Evolutionary conservation across 1,140 invertebrate species (phyloP).

Genomic region (Leptinotarsa undecemlineata): DNA sequence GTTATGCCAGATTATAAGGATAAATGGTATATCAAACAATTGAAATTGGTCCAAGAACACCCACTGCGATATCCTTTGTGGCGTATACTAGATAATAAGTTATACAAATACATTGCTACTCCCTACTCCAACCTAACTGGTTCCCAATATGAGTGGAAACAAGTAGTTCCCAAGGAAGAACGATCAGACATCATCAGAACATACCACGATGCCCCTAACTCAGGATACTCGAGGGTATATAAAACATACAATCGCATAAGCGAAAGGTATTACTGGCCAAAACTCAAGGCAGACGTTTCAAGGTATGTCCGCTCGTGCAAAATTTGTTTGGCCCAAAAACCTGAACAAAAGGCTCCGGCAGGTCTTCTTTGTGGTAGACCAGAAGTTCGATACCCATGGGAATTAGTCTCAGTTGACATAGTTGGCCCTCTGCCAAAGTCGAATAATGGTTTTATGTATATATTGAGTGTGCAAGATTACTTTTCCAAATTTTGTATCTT

Average conservation of each 20-base stretch:
- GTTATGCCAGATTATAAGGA: too few relatives aligned
- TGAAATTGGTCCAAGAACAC: too few relatives aligned
- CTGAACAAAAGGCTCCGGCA: neutral
- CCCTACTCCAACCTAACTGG: neutral
- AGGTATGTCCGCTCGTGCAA: slow-evolving; percentile 5
- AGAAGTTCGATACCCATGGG: slow-evolving; percentile 30
- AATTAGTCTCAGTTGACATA: slow-evolving; percentile 28
- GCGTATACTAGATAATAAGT: neutral
- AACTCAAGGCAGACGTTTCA: neutral
- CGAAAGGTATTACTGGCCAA: slow-evolving; percentile 26
- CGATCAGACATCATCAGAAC: slow-evolving; percentile 10
- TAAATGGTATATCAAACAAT: too few relatives aligned
- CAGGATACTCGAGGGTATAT: slow-evolving; percentile 24
- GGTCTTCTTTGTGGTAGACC: slow-evolving; percentile 31
- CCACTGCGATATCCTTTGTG: too few relatives aligned
- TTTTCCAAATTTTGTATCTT: slow-evolving; percentile 35
- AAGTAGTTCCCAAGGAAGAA: slow-evolving; percentile 18
- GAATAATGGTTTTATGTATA: slow-evolving; percentile 26
- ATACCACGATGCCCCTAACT: slow-evolving; percentile 19
- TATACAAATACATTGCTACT: slow-evolving; percentile 14
- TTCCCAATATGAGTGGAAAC: slow-evolving; percentile 26
- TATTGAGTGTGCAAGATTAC: slow-evolving; percentile 28
- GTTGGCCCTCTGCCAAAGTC: slow-evolving; percentile 36
- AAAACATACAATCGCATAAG: slow-evolving; percentile 22
- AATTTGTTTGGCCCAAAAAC: neutral